These are phyloP conservation scores for Trididemnum miniatum DNA, from an alignment of 23 tunicate species.

Conservation along the genomic window DNA sequence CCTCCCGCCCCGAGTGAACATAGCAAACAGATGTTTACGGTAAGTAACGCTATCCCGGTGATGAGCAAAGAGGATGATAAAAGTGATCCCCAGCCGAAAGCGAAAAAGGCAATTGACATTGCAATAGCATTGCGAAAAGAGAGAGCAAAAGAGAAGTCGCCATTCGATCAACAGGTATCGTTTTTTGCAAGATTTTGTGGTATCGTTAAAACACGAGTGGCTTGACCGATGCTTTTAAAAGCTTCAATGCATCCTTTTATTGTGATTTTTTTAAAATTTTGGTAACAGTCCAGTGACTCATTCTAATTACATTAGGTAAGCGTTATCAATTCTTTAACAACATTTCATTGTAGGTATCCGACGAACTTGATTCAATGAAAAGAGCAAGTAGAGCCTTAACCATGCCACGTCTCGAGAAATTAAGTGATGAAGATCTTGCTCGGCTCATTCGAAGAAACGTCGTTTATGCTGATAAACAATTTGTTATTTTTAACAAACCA, in stretches of 20 bases:
- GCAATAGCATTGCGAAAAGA: conserved; percentile 39
- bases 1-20: background rate
- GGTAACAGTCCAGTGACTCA: too few relatives aligned
- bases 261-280: too few relatives aligned
- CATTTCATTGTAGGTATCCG: background rate
- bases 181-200: too few relatives aligned
- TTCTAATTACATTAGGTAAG: conserved; percentile 16
- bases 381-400: conserved; percentile 12
- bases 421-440: conserved; percentile 40
- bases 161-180: background rate
- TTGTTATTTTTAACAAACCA: conserved; percentile 87
- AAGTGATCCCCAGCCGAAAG: background rate
- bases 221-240: too few relatives aligned
- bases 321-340: background rate
- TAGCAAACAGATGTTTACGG: background rate
- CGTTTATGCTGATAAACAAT: conserved; percentile 71
- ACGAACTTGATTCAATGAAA: conserved; percentile 25
- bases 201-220: too few relatives aligned
- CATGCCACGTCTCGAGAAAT: background rate
- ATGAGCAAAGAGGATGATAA: background rate
- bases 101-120: conserved; percentile 35
- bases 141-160: conserved; percentile 4
- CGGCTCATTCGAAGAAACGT: conserved; percentile 53
- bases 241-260: too few relatives aligned
- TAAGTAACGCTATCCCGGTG: background rate